These are phyloP conservation scores for Anguilla megastoma DNA, from an alignment of 2,797 vertebrate species.

Conservation along the genomic window DNA sequence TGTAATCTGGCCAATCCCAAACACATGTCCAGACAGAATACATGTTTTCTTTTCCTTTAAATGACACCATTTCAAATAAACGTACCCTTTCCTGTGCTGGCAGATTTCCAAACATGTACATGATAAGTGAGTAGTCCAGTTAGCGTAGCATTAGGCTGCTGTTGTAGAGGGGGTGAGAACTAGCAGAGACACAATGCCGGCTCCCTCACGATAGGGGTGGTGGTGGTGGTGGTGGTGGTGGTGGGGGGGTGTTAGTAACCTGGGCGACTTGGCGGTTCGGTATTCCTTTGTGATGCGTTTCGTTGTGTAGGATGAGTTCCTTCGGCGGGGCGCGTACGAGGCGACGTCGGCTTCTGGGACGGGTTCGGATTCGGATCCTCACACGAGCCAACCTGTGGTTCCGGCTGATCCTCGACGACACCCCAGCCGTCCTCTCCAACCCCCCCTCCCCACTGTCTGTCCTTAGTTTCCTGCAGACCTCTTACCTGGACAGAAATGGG, in stretches of 20 bases:
- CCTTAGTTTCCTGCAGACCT: slow-evolving; percentile 86
- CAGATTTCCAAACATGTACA: slow-evolving; percentile 25
- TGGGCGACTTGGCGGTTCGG: background rate
- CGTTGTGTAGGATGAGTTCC: background rate
- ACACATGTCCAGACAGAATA: slow-evolving; percentile 25
- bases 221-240: background rate
- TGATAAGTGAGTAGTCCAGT: background rate
- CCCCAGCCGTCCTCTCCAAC: background rate
- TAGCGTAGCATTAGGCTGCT: background rate
- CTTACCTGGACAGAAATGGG: slow-evolving; percentile 76
- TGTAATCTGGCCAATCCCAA: slow-evolving; percentile 20
- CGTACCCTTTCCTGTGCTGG: slow-evolving; percentile 34
- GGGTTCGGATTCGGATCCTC: background rate
- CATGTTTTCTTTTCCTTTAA: slow-evolving; percentile 13
- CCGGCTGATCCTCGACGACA: background rate
- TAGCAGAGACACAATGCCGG: background rate
- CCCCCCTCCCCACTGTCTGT: background rate
- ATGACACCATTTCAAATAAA: slow-evolving; percentile 31
- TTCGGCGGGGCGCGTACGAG: background rate
- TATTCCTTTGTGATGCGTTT: background rate
- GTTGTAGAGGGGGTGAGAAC: background rate
- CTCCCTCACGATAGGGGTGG: no score
- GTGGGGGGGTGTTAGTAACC: background rate
- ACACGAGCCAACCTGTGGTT: background rate
- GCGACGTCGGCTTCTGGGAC: background rate